These are phyloP conservation scores for Dipodomys spectabilis DNA, from an alignment of 2,113 vertebrate genomes.

Conservation along the genomic window DNA sequence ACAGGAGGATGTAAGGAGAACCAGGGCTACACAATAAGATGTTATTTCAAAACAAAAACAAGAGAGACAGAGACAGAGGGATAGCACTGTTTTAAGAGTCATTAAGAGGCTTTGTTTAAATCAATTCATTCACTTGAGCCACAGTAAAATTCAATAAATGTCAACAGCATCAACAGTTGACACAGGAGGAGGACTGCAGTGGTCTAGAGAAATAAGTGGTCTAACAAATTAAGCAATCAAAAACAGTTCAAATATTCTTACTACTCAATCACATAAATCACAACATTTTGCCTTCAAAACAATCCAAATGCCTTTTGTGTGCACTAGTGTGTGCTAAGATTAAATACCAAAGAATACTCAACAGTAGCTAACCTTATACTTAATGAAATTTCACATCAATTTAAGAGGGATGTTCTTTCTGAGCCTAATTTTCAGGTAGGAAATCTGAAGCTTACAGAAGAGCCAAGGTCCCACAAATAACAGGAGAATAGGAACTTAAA, in stretches of 20 bases:
- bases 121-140: no score
- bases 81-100: background rate
- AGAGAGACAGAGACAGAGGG: background rate
- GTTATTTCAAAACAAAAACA: no score
- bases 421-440: background rate
- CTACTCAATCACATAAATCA: no score
- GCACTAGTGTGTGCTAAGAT: background rate
- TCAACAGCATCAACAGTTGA: rapidly evolving
- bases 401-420: background rate
- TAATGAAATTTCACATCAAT: background rate
- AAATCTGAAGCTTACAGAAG: background rate
- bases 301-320: background rate
- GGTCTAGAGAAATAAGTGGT: background rate
- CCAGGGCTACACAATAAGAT: no score
- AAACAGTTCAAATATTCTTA: no score
- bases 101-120: background rate
- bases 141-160: background rate
- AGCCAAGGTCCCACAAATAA: background rate
- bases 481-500: background rate
- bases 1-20: no score
- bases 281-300: background rate
- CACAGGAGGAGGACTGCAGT: background rate
- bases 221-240: no score
- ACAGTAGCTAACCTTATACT: background rate
- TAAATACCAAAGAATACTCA: background rate